phyloP scores from a whole-genome alignment of 1,140 invertebrate genomes.

The Rhynchophorus ferrugineus region DNA sequence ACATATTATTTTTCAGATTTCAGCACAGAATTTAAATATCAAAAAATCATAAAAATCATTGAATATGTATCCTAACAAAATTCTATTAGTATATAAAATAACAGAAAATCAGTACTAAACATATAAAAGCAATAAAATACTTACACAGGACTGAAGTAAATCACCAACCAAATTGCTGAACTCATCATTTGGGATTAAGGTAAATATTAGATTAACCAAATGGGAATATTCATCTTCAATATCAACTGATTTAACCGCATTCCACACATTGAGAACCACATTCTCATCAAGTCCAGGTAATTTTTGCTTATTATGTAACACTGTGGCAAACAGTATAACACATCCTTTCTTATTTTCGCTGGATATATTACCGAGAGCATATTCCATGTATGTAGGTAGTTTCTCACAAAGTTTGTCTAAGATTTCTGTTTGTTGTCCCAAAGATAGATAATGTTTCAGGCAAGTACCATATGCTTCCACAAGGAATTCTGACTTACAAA shows the following conservation, averaged over 20 bases:
- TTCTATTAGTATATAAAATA: too few relatives aligned
- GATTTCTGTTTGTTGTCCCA: slow-evolving; percentile 3
- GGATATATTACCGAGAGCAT: slow-evolving; percentile 14
- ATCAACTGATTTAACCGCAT: slow-evolving; percentile 22
- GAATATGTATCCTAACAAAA: too few relatives aligned
- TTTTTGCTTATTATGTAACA: slow-evolving; percentile 29
- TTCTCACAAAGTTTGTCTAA: slow-evolving; percentile 5
- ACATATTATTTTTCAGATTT: too few relatives aligned
- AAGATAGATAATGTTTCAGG: slow-evolving; percentile 14
- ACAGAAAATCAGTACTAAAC: too few relatives aligned
- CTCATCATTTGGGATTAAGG: slow-evolving; percentile 29
- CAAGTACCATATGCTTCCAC: slow-evolving; percentile 17
- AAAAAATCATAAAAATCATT: too few relatives aligned
- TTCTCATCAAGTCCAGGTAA: slow-evolving; percentile 19
- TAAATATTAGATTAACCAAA: slow-evolving; percentile 27
- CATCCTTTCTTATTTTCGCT: slow-evolving; percentile 18
- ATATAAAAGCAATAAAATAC: too few relatives aligned
- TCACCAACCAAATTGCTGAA: slow-evolving; percentile 26
- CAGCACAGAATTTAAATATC: too few relatives aligned
- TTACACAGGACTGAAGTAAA: slow-evolving; percentile 27
- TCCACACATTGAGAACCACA: slow-evolving; percentile 29
- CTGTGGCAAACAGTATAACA: slow-evolving; percentile 26
- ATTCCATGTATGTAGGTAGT: slow-evolving; percentile 17
- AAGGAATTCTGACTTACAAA: slow-evolving; percentile 9
- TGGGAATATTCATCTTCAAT: slow-evolving; percentile 27